Conservation (phyloP, 2,113 vertebrate species). For the Lota lota region DNA sequence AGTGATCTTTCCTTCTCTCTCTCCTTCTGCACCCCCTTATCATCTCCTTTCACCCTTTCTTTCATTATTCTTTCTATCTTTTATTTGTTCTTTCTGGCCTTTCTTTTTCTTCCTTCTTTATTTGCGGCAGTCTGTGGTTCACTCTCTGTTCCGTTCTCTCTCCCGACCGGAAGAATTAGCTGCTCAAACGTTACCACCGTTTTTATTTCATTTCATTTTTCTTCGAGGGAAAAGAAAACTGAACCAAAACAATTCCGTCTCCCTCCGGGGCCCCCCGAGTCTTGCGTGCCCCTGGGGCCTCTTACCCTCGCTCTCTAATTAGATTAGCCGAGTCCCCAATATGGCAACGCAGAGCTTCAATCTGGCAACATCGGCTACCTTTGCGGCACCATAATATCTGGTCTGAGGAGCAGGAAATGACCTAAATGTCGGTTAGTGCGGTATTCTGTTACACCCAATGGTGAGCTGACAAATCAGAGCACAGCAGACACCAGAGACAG, state of each 20-base stretch:
- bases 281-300: conserved; percentile 59
- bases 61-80: conserved; percentile 14
- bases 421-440: conserved; percentile 71
- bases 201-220: conserved; percentile 70
- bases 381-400: conserved; percentile 66
- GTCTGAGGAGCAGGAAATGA: conserved; percentile 73
- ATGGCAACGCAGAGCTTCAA: conserved; percentile 57
- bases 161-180: conserved; percentile 77
- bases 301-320: conserved; percentile 75
- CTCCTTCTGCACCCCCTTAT: too few species aligned
- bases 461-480: conserved; percentile 66
- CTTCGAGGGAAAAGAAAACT: conserved; percentile 29
- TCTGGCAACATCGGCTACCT: conserved; percentile 67
- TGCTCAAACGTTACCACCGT: conserved; percentile 78
- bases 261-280: conserved; percentile 55
- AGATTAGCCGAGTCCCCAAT: conserved; percentile 72
- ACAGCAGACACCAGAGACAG: conserved; percentile 22
- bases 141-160: conserved; percentile 53
- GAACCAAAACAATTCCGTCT: conserved; percentile 43
- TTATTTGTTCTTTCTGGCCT: conserved; percentile 16
- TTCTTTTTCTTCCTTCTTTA: conserved; percentile 22
- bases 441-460: conserved; percentile 74
- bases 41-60: neutral
- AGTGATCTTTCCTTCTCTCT: neutral
- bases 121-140: conserved; percentile 54